Percentiles rank a stretch among this genome's conserved stretches.
Evolutionary conservation across 2,797 vertebrate genomes (phyloP).

Genomic region (Synaphobranchus kaupii): DNA sequence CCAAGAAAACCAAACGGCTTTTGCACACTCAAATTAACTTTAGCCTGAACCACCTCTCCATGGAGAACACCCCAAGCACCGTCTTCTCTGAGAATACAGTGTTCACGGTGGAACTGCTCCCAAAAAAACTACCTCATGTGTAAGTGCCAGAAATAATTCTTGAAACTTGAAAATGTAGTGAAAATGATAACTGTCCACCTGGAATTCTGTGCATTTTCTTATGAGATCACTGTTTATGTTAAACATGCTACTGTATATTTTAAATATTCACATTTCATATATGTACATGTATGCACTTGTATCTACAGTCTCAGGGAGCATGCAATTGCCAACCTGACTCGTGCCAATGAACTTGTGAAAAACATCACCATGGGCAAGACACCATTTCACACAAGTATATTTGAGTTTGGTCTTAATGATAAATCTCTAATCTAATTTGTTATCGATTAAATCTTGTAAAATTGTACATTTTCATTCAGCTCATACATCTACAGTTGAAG

Average conservation of each 20-base stretch:
- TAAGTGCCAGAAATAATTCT: slow-evolving; percentile 60
- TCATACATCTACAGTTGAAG: neutral
- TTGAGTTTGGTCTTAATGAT: neutral
- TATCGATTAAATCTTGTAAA: neutral
- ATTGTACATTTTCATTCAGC: neutral
- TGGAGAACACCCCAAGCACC: slow-evolving; percentile 61
- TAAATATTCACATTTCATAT: neutral
- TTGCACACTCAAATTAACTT: slow-evolving; percentile 54
- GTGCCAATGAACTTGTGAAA: slow-evolving; percentile 62
- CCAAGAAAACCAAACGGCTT: slow-evolving; percentile 34
- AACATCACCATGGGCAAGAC: slow-evolving; percentile 66
- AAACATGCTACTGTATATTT: neutral
- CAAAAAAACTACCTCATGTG: slow-evolving; percentile 77
- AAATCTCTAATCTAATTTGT: neutral
- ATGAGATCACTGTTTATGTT: neutral
- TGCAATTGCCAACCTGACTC: slow-evolving; percentile 59
- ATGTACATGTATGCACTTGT: slow-evolving; percentile 19
- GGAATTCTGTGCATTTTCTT: neutral
- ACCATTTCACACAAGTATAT: slow-evolving; percentile 36
- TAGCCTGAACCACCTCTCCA: slow-evolving; percentile 65
- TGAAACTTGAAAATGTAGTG: neutral
- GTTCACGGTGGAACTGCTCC: slow-evolving; percentile 77
- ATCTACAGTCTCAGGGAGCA: slow-evolving; percentile 74
- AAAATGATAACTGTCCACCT: neutral
- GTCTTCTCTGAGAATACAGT: slow-evolving; percentile 32